Evolutionary conservation across 2,888 invertebrate genomes (phyloP).

Genomic region (Noctua janthe): DNA sequence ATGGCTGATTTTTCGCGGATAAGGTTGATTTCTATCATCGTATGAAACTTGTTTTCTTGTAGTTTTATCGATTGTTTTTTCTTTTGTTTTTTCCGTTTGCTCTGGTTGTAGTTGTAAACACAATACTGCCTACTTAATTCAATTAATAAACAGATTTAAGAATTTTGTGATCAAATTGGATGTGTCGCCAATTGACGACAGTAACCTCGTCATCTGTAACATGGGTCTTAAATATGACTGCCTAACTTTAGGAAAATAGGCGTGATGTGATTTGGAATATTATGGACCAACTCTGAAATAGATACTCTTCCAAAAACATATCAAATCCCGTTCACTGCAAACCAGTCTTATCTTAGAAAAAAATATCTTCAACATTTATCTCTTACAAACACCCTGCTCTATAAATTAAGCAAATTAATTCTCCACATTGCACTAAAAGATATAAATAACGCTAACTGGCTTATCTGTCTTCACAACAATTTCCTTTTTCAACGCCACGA

Average conservation of each 20-base stretch:
- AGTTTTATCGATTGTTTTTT: constrained; percentile 1
- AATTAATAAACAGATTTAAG: neutral
- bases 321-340: neutral
- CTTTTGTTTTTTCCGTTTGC: too few relatives aligned
- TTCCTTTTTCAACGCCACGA: constrained; percentile 66
- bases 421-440: constrained; percentile 56
- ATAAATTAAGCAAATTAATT: constrained; percentile 63
- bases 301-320: neutral
- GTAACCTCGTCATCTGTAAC: neutral
- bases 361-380: constrained; percentile 13
- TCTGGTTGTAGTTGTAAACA: neutral
- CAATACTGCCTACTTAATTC: neutral
- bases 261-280: neutral
- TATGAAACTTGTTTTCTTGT: neutral
- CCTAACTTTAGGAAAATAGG: neutral
- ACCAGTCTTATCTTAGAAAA: neutral
- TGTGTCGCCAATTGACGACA: neutral
- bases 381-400: constrained; percentile 12
- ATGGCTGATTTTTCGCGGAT: constrained; percentile 14
- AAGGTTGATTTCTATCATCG: neutral
- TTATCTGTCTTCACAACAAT: constrained; percentile 60
- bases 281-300: neutral
- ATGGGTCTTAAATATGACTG: too few relatives aligned
- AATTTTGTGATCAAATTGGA: neutral
- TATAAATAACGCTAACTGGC: constrained; percentile 59